These are phyloP conservation scores for Glomeris marginata DNA, from an alignment of 2,888 invertebrate genomes.

Conservation along the genomic window DNA sequence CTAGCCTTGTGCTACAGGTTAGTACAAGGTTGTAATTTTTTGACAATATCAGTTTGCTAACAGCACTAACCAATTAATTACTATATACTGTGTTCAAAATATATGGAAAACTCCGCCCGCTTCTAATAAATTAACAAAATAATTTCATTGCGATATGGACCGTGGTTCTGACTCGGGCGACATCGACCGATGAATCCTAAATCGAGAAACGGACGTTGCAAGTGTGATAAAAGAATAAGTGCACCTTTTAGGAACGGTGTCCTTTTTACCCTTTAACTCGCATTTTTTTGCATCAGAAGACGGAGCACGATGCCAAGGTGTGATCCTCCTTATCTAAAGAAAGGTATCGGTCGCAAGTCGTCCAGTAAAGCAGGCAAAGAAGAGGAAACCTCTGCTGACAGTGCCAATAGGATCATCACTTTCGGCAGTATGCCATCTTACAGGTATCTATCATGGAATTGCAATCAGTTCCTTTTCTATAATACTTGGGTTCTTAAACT, in stretches of 20 bases:
- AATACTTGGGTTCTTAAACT: too few species aligned
- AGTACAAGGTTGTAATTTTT: slow-evolving; percentile 8
- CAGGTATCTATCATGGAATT: slow-evolving; percentile 21
- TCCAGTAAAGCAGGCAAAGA: slow-evolving; percentile 25
- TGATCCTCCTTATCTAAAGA: slow-evolving; percentile 74
- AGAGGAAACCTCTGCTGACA: slow-evolving; percentile 65
- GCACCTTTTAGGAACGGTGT: too few species aligned
- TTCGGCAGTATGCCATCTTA: slow-evolving; percentile 50
- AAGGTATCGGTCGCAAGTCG: slow-evolving; percentile 54
- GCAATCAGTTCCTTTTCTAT: too few species aligned
- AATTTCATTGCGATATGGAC: too few species aligned
- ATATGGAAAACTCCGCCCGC: too few species aligned
- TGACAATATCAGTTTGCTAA: not conserved
- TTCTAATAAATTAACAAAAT: too few species aligned
- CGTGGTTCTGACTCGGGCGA: too few species aligned
- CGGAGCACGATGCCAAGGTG: slow-evolving; percentile 78
- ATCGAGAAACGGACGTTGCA: too few species aligned
- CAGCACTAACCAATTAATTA: not conserved
- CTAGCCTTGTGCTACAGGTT: slow-evolving; percentile 96
- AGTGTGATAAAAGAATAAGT: too few species aligned
- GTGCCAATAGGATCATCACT: slow-evolving; percentile 62
- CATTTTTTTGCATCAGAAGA: slow-evolving; percentile 33
- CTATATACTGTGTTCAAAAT: too few species aligned
- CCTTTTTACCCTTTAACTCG: too few species aligned
- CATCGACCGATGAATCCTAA: too few species aligned